Conservation (phyloP, 2,113 vertebrate genomes). For the Geococcyx californianus region DNA sequence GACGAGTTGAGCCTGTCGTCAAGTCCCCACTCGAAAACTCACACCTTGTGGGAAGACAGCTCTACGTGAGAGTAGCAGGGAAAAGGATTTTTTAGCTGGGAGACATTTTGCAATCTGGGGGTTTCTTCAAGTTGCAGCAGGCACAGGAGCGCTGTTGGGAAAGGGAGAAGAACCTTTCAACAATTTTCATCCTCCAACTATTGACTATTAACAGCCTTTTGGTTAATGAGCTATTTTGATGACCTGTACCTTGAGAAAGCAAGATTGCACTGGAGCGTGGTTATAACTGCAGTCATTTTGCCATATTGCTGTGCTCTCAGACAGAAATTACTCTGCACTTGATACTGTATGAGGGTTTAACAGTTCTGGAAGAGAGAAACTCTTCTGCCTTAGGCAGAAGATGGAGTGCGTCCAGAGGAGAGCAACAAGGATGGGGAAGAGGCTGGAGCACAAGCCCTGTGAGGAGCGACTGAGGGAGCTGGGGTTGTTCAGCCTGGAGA, state of each 20-base stretch:
- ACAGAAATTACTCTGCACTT: neutral
- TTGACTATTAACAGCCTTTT: neutral
- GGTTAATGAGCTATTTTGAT: neutral
- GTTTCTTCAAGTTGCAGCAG: neutral
- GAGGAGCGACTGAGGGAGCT: no score
- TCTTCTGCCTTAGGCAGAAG: neutral
- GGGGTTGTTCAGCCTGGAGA: no score
- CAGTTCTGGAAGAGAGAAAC: neutral
- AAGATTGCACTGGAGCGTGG: neutral
- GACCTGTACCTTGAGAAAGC: neutral
- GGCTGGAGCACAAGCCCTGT: no score
- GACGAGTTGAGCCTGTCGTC: neutral
- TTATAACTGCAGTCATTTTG: neutral
- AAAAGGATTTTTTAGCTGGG: neutral
- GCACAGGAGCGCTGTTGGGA: neutral
- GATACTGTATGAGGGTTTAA: rapidly evolving
- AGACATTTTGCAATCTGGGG: neutral
- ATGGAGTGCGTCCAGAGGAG: no score
- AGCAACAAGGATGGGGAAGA: no score
- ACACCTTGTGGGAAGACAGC: neutral
- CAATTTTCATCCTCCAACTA: neutral
- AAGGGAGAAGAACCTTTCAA: neutral
- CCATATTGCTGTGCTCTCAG: neutral
- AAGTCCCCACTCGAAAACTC: neutral
- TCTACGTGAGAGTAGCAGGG: neutral